These are phyloP conservation scores for Argyresthia albistria DNA, from an alignment of 2,888 invertebrate species.

Conservation along the genomic window DNA sequence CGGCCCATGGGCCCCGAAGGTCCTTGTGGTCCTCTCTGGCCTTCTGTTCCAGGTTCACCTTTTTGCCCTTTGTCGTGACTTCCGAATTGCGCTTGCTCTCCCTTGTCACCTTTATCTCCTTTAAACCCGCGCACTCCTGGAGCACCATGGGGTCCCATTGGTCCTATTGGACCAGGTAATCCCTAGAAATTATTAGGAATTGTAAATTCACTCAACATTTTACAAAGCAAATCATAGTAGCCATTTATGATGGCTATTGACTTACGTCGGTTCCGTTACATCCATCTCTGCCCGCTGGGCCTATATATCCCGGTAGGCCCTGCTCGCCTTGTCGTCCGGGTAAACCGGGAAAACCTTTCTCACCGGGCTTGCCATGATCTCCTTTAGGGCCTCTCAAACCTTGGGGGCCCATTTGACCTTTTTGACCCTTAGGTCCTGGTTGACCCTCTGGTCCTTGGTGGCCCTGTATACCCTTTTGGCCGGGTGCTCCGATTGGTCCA, in stretches of 20 bases:
- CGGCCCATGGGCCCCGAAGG: constrained; percentile 75
- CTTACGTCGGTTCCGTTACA: constrained; percentile 96
- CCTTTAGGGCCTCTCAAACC: constrained; percentile 89
- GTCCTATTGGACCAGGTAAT: constrained; percentile 79
- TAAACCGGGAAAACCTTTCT: constrained; percentile 88
- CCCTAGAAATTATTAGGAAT: constrained; percentile 68
- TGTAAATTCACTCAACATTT: neutral
- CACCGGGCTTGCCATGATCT: constrained; percentile 88
- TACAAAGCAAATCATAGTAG: neutral
- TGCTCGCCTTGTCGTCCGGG: constrained; percentile 78
- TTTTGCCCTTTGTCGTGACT: constrained; percentile 85
- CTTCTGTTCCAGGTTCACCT: constrained; percentile 86
- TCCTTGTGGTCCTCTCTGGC: constrained; percentile 77
- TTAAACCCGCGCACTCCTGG: constrained; percentile 79
- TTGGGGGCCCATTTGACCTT: constrained; percentile 87
- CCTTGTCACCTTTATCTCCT: constrained; percentile 84
- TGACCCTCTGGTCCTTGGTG: constrained; percentile 89
- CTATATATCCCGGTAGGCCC: constrained; percentile 81
- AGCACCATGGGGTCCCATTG: constrained; percentile 80
- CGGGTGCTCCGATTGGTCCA: constrained; percentile 79
- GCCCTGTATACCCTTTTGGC: constrained; percentile 83
- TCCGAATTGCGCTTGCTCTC: constrained; percentile 83
- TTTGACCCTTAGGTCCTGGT: constrained; percentile 90
- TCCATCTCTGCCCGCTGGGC: constrained; percentile 90
- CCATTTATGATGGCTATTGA: constrained; percentile 14